Percentiles rank a stretch among this genome's conserved stretches.
Conservation (phyloP, 2,888 invertebrate species). For the Drosophila prostipennis region DNA sequence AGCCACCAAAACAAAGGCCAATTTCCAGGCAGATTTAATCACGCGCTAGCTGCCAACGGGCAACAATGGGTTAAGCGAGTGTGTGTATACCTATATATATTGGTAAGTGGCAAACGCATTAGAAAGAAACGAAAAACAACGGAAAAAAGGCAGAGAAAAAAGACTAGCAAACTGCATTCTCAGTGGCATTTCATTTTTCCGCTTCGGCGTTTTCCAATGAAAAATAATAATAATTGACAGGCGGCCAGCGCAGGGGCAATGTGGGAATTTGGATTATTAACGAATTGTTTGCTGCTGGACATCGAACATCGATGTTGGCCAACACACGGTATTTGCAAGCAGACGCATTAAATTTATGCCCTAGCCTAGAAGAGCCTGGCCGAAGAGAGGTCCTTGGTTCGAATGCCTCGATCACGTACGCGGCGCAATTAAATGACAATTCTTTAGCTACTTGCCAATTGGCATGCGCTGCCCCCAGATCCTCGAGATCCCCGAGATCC, state of each 20-base stretch:
- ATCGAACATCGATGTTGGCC: conserved; percentile 23
- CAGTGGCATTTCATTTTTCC: conserved; percentile 75
- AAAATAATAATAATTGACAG: conserved; percentile 80
- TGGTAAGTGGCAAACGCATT: conserved; percentile 73
- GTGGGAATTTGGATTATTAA: conserved; percentile 80
- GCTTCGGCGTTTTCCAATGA: conserved; percentile 73
- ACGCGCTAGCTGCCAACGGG: conserved; percentile 60
- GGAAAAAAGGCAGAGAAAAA: conserved; percentile 13
- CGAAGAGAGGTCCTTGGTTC: conserved; percentile 45
- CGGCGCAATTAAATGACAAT: conserved; percentile 84
- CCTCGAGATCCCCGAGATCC: conserved; percentile 16
- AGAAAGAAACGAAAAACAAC: conserved; percentile 45
- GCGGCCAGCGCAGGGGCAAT: conserved; percentile 66
- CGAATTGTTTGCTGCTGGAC: conserved; percentile 70
- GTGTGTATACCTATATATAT: conserved; percentile 50
- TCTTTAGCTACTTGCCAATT: conserved; percentile 76
- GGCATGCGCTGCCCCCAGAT: conserved; percentile 60
- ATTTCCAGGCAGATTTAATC: conserved; percentile 77
- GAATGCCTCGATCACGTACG: conserved; percentile 83
- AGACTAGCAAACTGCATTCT: conserved; percentile 42
- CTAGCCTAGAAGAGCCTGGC: conserved; percentile 34
- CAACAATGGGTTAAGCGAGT: conserved; percentile 70
- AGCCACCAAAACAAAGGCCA: conserved; percentile 71
- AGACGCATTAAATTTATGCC: conserved; percentile 75
- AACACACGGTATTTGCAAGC: conserved; percentile 60